Evolutionary conservation across 2,113 vertebrate genomes (phyloP).

Genomic region (Lasiurus borealis): DNA sequence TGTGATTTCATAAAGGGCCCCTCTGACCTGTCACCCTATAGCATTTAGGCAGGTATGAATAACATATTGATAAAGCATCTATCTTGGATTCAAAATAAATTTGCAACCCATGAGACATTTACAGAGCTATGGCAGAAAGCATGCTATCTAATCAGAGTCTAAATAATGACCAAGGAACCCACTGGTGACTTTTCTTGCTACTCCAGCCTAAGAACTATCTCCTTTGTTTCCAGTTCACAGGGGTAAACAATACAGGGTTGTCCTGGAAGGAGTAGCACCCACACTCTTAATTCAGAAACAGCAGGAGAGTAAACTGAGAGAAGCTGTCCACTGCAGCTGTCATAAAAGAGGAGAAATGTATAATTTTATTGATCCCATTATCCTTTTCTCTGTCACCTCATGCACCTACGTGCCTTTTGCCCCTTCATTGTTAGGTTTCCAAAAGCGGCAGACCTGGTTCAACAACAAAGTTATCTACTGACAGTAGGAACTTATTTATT

Average conservation of each 20-base stretch:
- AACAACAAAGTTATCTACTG: background rate
- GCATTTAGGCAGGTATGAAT: background rate
- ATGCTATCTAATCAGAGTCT: background rate
- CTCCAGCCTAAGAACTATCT: background rate
- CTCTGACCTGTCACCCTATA: background rate
- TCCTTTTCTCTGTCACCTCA: background rate
- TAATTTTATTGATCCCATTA: background rate
- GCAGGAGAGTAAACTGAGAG: rapidly evolving
- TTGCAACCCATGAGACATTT: background rate
- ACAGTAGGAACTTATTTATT: background rate
- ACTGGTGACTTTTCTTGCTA: background rate
- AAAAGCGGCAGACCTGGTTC: background rate
- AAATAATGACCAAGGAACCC: background rate
- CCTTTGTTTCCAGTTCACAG: background rate
- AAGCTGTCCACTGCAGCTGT: background rate
- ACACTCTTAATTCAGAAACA: background rate
- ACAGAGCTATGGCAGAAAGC: background rate
- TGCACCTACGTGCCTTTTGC: background rate
- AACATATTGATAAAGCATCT: background rate
- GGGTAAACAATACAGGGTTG: background rate
- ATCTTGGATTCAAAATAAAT: background rate
- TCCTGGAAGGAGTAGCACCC: background rate
- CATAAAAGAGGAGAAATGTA: background rate
- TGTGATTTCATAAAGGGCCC: background rate
- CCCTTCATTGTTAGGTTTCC: background rate